phyloP scores from a whole-genome alignment of 1,140 invertebrate genomes.

The Sitophilus oryzae region DNA sequence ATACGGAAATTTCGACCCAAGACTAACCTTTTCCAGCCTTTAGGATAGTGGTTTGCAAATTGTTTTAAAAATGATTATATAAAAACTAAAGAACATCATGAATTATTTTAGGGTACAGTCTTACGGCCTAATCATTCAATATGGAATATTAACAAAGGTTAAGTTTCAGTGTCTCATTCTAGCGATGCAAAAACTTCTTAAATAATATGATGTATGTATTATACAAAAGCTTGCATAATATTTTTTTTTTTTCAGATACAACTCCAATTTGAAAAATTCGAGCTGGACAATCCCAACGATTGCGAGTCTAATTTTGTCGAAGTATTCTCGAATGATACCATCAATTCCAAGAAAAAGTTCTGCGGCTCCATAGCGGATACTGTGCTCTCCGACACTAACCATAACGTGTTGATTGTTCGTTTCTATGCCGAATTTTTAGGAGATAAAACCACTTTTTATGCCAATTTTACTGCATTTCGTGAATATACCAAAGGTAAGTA shows the following conservation, averaged over 20 bases:
- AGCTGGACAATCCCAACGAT: conserved; percentile 69
- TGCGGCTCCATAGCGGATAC: conserved; percentile 75
- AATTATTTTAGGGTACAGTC: too few species aligned
- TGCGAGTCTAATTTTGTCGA: conserved; percentile 79
- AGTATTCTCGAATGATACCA: conserved; percentile 62
- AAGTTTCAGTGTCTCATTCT: too few species aligned
- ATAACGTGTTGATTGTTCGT: conserved; percentile 61
- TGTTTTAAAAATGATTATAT: too few species aligned
- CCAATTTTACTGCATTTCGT: conserved; percentile 67
- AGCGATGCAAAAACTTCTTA: too few species aligned
- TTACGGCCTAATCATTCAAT: too few species aligned
- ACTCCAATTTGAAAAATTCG: conserved; percentile 62
- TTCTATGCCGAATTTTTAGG: conserved; percentile 62
- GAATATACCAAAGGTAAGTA: conserved; percentile 42
- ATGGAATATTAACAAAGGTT: too few species aligned
- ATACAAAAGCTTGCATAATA: too few species aligned
- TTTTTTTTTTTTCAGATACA: conserved; percentile 58
- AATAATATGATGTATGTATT: too few species aligned
- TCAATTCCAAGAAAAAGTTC: conserved; percentile 61
- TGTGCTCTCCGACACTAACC: conserved; percentile 51
- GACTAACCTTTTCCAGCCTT: too few species aligned
- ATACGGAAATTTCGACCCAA: too few species aligned
- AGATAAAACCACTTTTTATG: conserved; percentile 61
- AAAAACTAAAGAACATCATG: too few species aligned
- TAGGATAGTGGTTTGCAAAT: too few species aligned